phyloP scores from a whole-genome alignment of 2,888 invertebrate species.

The Tethea ocularis region DNA sequence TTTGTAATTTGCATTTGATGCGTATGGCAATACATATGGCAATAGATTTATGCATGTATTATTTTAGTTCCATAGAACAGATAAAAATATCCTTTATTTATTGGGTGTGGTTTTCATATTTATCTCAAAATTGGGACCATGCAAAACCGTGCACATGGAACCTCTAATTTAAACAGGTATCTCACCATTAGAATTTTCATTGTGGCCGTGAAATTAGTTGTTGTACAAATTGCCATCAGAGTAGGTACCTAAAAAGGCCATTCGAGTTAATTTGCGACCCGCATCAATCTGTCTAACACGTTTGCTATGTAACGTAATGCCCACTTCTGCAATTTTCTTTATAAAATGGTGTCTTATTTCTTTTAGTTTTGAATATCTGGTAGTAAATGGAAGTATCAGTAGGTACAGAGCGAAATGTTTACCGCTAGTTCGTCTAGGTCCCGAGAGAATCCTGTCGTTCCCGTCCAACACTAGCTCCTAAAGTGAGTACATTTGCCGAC shows the following conservation, averaged over 20 bases:
- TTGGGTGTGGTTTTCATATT: too few species aligned
- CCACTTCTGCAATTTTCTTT: neutral
- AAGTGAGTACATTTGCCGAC: constrained; percentile 6
- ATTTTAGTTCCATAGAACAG: too few species aligned
- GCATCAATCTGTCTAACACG: constrained; percentile 5
- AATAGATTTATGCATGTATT: too few species aligned
- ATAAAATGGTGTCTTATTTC: neutral
- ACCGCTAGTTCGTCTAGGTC: neutral
- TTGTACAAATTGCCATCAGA: neutral
- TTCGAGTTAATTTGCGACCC: constrained; percentile 7
- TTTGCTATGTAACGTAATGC: neutral
- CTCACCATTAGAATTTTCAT: neutral
- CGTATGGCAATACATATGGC: too few species aligned
- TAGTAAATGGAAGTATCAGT: neutral
- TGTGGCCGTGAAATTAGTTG: neutral
- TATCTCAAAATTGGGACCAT: too few species aligned
- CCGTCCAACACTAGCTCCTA: neutral
- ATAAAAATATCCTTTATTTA: too few species aligned
- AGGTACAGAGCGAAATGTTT: neutral
- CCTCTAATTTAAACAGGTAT: neutral
- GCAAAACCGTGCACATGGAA: neutral
- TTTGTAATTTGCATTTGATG: too few species aligned
- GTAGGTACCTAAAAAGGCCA: constrained; percentile 4
- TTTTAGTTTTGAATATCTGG: neutral
- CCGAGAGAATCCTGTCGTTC: neutral